A percentile compares a stretch with the other conserved stretches of the same genome.
Conservation (phyloP, 2,797 vertebrate genomes). For the Takifugu ocellatus region DNA sequence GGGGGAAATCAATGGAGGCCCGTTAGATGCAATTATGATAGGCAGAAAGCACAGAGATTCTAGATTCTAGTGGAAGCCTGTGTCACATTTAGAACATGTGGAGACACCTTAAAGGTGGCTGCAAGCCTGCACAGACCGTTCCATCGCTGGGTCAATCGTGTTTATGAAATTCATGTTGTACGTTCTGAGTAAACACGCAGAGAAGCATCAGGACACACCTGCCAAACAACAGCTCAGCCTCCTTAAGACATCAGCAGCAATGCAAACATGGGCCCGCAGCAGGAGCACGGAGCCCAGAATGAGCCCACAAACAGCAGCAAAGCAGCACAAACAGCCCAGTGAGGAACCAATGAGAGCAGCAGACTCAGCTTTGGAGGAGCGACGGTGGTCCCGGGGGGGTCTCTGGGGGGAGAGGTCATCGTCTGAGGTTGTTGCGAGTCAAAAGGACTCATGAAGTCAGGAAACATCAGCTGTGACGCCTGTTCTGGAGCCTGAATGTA, state of each 20-base stretch:
- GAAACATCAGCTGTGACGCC: no score
- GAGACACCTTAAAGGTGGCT: slow-evolving; percentile 3
- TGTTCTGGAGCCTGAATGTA: no score
- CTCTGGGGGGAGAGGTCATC: no score
- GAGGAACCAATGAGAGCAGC: no score
- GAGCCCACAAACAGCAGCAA: slow-evolving; percentile 17
- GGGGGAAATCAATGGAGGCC: slow-evolving; percentile 6
- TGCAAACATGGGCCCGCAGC: slow-evolving; percentile 22
- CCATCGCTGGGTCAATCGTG: slow-evolving; percentile 11
- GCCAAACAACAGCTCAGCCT: slow-evolving; percentile 33
- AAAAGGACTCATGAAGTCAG: no score
- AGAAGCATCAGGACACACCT: slow-evolving; percentile 31
- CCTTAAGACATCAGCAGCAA: slow-evolving; percentile 31
- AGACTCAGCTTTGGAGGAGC: no score
- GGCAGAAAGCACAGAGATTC: slow-evolving; percentile 18
- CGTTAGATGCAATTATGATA: slow-evolving; percentile 46
- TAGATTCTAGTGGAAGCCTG: background rate
- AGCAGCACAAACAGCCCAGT: background rate
- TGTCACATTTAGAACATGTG: background rate
- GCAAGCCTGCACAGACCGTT: background rate
- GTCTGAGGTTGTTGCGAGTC: no score
- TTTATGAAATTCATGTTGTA: slow-evolving; percentile 4
- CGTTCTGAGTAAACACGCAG: background rate
- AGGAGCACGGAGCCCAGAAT: no score
- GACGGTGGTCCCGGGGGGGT: no score